Conservation (phyloP, 2,797 vertebrate genomes). For the Dicrostonyx torquatus region DNA sequence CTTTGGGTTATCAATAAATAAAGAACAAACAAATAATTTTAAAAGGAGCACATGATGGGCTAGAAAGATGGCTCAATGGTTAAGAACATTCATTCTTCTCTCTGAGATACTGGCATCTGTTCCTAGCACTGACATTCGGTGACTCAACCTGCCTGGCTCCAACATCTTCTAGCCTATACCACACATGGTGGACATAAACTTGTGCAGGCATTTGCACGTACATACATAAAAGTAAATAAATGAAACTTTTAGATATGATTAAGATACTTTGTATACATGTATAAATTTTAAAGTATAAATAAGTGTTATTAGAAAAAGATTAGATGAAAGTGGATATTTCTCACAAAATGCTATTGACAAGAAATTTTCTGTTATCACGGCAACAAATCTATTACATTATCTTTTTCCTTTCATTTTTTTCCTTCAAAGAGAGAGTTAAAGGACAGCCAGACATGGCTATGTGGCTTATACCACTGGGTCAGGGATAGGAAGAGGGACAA, state of each 20-base stretch:
- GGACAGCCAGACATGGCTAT: not conserved
- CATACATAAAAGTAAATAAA: not conserved
- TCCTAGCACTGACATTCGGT: not conserved
- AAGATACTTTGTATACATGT: not conserved
- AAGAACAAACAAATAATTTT: not conserved
- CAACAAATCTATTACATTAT: not conserved
- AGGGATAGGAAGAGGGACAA: not conserved
- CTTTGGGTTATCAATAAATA: not conserved
- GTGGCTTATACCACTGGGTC: not conserved
- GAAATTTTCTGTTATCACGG: conserved; percentile 36
- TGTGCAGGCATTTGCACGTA: no score
- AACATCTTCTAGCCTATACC: not conserved
- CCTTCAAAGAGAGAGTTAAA: not conserved
- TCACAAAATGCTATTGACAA: conserved; percentile 6
- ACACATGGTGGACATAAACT: not conserved
- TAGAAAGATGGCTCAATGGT: not conserved
- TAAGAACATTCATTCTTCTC: not conserved
- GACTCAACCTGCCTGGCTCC: not conserved
- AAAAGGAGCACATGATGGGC: not conserved
- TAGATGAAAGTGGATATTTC: conserved; percentile 10
- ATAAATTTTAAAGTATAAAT: not conserved
- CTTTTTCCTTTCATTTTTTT: not conserved
- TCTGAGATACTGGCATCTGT: not conserved
- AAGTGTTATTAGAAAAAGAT: not conserved
- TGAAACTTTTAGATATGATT: not conserved